Evolutionary conservation across 2,797 vertebrate species (phyloP), one percentile per base, ranked within the genome.

Genomic region (Microcaecilia unicolor): DNA sequence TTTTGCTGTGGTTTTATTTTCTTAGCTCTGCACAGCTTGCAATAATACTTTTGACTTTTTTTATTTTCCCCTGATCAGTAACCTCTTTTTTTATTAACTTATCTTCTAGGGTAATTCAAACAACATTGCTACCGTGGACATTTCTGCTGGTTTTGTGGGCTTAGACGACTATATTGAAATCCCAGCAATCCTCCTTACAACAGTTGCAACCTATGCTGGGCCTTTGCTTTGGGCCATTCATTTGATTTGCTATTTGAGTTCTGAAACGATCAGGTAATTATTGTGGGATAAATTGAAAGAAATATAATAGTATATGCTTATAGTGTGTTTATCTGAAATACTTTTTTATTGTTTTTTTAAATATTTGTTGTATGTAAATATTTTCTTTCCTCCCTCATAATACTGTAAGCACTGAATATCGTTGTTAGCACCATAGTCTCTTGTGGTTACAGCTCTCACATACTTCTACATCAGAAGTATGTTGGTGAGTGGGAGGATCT

Each of bases 21-120:
- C n/a, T n/a, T n/a, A n/a, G n/a, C n/a, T n/a, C n/a, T n/a, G n/a
- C n/a, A n/a, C n/a, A n/a, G n/a, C n/a, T n/a, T n/a, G n/a, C n/a
- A n/a, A n/a, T n/a, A n/a, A n/a, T n/a, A n/a, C n/a, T n/a, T n/a
- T n/a, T n/a, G n/a, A n/a, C n/a, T n/a, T n/a, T n/a, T n/a, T n/a
- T n/a, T n/a, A n/a, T n/a, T n/a, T n/a, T n/a, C n/a, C n/a, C n/a
- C n/a, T n/a, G n/a, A n/a, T n/a, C n/a, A n/a, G n/a, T n/a, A n/a
- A n/a, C n/a, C n/a, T 19, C 9, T 40, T 55, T 46, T 30, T 41
- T 45, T 25, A n/a, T n/a, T n/a, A 26, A 4, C 25, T n/a, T n/a
- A n/a, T 1, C 41, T 72, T 67, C 44, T 72, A 98, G 95, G 95
- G 95, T 4, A 98, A 98, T 62, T 97, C 93, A 46, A 98, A 97